Evolutionary conservation across 2,113 vertebrate genomes (phyloP), one percentile per base, ranked within the genome.

Genomic region (Hypomesus transpacificus): DNA sequence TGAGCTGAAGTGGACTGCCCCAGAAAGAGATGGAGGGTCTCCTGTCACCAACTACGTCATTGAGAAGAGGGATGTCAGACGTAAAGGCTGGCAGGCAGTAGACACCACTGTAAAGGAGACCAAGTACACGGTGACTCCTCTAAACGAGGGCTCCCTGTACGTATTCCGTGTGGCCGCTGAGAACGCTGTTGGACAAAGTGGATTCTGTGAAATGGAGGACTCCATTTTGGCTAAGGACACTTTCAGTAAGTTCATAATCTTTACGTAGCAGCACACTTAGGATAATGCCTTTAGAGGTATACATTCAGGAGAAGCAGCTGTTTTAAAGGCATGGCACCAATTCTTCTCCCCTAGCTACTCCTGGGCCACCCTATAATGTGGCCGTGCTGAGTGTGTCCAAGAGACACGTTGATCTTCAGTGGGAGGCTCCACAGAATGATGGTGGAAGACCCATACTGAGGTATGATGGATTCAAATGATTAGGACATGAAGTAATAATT

Each of bases 161-260:
- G 94, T 99, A 31, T 99, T 99, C 93, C 93, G 97, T 1, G 93
- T 99, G 11, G 97, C 97, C 56, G 97, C 97, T 3, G 97, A 99
- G 91, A 99, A 99, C 75, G 89, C 93, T 1, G 84, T 95, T 21
- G 97, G 97, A 5, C 86, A 96, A 20, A 96, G 97, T 70, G 95
- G 96, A 51, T 99, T 96, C 81, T 98, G 95, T 70, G 97, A 98
- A 91, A 86, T 98, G 64, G 91, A 89, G 63, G 97, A 99, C 83
- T 98, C 97, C 0, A 95, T 98, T 75, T 90, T 99, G 65, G 97
- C 97, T 73, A 90, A 96, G 91, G 97, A 99, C 75, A 97, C 95
- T 51, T 99, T 98, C 86, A 96, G 97, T 99, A 92, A 90, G 96
- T 79, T 4, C n/a, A 21, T 14, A 65, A 18, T 50, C 18, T 56